Evolutionary conservation across 2,888 invertebrate genomes (phyloP), one percentile per base, ranked within the genome.

Genomic region (Agrotis ipsilon): DNA sequence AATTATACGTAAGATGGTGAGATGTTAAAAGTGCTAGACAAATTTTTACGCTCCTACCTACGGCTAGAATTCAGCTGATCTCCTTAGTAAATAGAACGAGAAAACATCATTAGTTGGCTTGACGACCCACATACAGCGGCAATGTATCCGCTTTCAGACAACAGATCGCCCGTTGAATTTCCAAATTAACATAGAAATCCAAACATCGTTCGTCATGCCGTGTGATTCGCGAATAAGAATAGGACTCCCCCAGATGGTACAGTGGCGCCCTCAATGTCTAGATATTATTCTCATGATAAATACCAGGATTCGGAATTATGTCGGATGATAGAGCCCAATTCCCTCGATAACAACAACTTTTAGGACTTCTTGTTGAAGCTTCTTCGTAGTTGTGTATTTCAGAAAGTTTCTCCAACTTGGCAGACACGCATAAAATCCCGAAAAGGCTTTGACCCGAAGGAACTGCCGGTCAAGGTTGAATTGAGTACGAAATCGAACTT

Each of bases 171-270:
- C 83, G 78, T 82, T 82, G 57, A 82, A 67, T 73, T 79, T 79
- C 80, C 74, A 43, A 79, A 79, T 78, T 82, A 78, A 67, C 78
- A 79, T 79, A 79, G 79, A 73, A 73, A 79, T 79, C 63, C 61
- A 46, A 62, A 78, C 54, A 63, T 63, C 21, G 68, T 63, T 78
- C 82, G 77, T 64, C 67, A 67, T 55, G 60, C 74, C 51, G 46
- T 68, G 58, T 82, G 66, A 57, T 67, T 67, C 61, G 52, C 64
- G 18, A 78, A 39, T 72, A 59, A 66, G 46, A 81, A 81, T 76
- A 65, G 24, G n/a, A 32, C 21, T 52, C 48, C n/a, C 55, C 7
- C 52, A 64, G 39, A 16, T 78, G 39, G 55, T 54, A 46, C 32
- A 27, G 48, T 45, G 1, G 43, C 18, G 45, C 13, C 18, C 1